Base-by-base conservation (phyloP, 2,797 vertebrate genomes). In the Sebastiscus tertius region DNA sequence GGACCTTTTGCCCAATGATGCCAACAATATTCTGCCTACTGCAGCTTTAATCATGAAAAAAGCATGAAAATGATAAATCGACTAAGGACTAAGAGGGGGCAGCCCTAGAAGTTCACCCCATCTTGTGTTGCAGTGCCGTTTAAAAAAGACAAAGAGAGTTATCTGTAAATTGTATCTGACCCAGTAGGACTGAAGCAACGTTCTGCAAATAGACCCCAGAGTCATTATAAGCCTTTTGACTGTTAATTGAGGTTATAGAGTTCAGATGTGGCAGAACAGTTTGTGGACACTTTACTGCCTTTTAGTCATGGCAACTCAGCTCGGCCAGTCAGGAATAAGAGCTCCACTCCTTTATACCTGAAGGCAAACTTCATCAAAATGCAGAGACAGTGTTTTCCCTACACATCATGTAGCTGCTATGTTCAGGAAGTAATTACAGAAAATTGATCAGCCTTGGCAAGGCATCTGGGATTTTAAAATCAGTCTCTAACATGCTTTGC, bases 231-330 rank as follows among this genome's bases (percentile, higher is more conserved):
- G 20, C 55, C 52, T 79, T 26, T 64, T 24, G 18, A 55, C 13
- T 60, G 29, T 22, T 67, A 62, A 33, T 66, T 60, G 46, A 65
- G 33, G 63, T 65, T 22, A 31, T 20, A 49, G 29, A 60, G 54
- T 66, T 62, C 24, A 64, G 42, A 33, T 42, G 63, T n/a, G 18
- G 33, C 33, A 72, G 29, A 56, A 18, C n/a, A 64, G 18, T 46
- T 54, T 56, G 46, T 52, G 24, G 6, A 14, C 22, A 46, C 26
- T 71, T 71, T 9, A 46, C 11, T 46, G 16, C 8, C 36, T 18
- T 74, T 80, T 49, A 62, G n/a, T 75, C 22, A 13, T 20, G 39
- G 24, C 12, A 68, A 16, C 10, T 62, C 9, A 6, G 18, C 54
- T 75, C 33, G 52, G 55, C 33, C 61, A 24, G 59, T 61, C 26